phyloP scores from a whole-genome alignment of 2,797 vertebrate species.

The Muraenolepis orangiensis region DNA sequence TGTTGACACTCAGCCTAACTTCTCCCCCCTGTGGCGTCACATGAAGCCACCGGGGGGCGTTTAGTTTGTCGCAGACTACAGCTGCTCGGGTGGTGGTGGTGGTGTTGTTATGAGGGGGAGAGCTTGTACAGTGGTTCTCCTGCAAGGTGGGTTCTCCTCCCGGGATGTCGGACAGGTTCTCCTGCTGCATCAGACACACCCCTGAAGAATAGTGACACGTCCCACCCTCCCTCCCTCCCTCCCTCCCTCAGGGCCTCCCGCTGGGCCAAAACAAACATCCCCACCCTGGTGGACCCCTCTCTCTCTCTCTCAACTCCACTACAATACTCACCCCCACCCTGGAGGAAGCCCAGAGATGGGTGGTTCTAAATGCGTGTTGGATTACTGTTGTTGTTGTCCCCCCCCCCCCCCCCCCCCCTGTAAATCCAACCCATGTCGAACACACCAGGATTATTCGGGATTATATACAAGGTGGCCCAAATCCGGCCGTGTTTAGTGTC shows the following conservation, averaged over 20 bases:
- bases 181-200: slow-evolving; percentile 76
- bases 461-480: not conserved
- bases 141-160: slow-evolving; percentile 22
- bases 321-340: slow-evolving; percentile 25
- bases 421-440: not conserved
- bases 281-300: no score
- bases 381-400: not conserved
- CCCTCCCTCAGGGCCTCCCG: slow-evolving; percentile 33
- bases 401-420: no score
- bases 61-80: not conserved
- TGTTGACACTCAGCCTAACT: no score
- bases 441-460: not conserved
- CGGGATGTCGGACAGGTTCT: slow-evolving; percentile 52
- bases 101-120: no score
- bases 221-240: slow-evolving; percentile 62
- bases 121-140: not conserved
- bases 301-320: slow-evolving; percentile 19
- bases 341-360: not conserved
- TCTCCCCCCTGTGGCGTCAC: no score
- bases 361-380: not conserved
- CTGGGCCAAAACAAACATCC: no score
- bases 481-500: not conserved
- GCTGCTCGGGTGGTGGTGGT: no score
- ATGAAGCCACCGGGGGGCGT: not conserved
- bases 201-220: no score